phyloP scores from a whole-genome alignment of 2,113 vertebrate species.

The Tachysurus fulvidraco region DNA sequence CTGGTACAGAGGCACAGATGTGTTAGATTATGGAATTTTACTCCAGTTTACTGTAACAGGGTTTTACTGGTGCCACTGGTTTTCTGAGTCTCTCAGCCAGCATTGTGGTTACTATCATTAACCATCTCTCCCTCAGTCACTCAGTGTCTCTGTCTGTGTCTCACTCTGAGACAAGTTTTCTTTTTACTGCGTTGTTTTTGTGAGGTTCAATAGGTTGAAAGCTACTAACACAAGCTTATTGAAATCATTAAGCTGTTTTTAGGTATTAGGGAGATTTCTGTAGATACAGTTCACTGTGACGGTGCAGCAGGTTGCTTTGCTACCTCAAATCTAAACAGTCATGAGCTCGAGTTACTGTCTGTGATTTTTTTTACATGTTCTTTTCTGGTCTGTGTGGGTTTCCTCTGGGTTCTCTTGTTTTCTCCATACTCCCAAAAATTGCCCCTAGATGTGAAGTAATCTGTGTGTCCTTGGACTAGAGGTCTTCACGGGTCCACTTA shows the following conservation, averaged over 20 bases:
- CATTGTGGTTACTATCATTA: conserved; percentile 52
- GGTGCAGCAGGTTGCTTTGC: too few species aligned
- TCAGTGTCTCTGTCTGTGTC: not conserved
- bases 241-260: conserved; percentile 7
- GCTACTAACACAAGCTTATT: conserved; percentile 1
- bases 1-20: conserved; percentile 60
- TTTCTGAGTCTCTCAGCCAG: conserved; percentile 43
- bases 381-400: not conserved
- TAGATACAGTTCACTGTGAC: not conserved
- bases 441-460: not conserved
- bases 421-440: too few species aligned
- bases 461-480: too few species aligned
- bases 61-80: conserved; percentile 62
- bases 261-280: not conserved
- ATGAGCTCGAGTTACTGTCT: too few species aligned
- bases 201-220: conserved; percentile 14
- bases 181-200: conserved; percentile 39
- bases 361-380: not conserved
- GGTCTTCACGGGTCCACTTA: too few species aligned
- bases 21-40: conserved; percentile 67
- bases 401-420: not conserved
- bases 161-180: conserved; percentile 25
- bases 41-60: conserved; percentile 65
- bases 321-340: not conserved
- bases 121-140: conserved; percentile 21